Evolutionary conservation across 2,888 invertebrate species (phyloP).

Genomic region (Pyrrhosoma nymphula): DNA sequence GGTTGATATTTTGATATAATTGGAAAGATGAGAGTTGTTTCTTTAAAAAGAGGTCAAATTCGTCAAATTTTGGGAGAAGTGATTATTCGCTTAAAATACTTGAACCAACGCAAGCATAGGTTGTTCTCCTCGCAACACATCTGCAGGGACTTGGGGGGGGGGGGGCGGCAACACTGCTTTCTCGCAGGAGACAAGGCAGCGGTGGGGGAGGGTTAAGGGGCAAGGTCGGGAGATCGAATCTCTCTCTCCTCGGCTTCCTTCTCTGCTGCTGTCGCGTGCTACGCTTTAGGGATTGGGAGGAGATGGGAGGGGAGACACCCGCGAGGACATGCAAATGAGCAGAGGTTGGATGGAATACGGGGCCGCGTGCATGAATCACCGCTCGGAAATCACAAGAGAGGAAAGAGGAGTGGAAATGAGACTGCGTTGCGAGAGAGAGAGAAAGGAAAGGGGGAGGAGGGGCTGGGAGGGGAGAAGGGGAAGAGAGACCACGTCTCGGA

Average conservation of each 20-base stretch:
- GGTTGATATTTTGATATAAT: no score
- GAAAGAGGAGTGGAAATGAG: no score
- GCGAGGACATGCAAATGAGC: constrained; percentile 39
- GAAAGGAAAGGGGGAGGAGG: neutral
- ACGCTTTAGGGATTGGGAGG: neutral
- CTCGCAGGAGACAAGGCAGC: neutral
- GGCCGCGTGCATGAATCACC: neutral
- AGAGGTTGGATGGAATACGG: neutral
- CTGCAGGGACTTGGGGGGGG: no score
- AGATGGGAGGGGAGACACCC: neutral
- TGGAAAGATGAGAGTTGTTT: no score
- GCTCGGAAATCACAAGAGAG: neutral
- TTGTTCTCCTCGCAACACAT: no score
- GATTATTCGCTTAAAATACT: no score
- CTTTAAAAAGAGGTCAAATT: no score
- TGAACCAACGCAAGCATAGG: no score
- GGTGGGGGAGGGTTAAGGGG: neutral
- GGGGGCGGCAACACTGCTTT: no score
- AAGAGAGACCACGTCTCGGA: neutral
- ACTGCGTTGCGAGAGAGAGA: no score
- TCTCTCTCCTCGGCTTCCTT: neutral
- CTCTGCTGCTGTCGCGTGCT: neutral
- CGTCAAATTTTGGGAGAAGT: no score
- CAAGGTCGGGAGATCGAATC: constrained; percentile 21
- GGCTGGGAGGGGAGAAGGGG: neutral